These are phyloP conservation scores for Drosophila nannoptera DNA, from an alignment of 1,140 invertebrate species.

Conservation along the genomic window DNA sequence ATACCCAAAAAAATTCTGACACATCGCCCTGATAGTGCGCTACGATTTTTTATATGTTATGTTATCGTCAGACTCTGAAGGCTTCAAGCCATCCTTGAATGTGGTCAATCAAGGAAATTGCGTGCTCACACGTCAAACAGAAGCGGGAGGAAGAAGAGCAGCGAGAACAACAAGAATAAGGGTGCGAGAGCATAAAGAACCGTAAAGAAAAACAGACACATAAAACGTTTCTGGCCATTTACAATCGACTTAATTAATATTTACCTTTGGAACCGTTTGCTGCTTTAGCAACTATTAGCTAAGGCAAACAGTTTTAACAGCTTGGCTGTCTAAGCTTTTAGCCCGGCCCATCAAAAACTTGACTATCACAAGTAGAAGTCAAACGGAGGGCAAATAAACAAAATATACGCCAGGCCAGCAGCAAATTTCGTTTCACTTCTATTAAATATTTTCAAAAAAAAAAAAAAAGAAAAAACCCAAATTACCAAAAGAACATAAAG, in stretches of 20 bases:
- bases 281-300: constrained; percentile 60
- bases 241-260: constrained; percentile 76
- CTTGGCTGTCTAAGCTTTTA: constrained; percentile 66
- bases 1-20: neutral
- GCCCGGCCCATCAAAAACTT: constrained; percentile 51
- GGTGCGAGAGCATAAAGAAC: constrained; percentile 10
- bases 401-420: constrained; percentile 56
- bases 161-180: constrained; percentile 18
- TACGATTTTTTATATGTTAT: constrained; percentile 60
- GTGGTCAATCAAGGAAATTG: constrained; percentile 72
- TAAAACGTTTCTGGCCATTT: constrained; percentile 65
- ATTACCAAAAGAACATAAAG: constrained; percentile 13
- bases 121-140: constrained; percentile 72
- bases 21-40: constrained; percentile 54
- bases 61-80: constrained; percentile 44
- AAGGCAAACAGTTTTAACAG: constrained; percentile 74
- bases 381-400: constrained; percentile 72
- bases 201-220: constrained; percentile 42
- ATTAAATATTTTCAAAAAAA: constrained; percentile 63
- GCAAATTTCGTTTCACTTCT: constrained; percentile 54
- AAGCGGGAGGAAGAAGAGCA: constrained; percentile 6
- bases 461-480: constrained; percentile 26
- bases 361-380: constrained; percentile 49
- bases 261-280: constrained; percentile 49
- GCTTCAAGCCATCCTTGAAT: too few species aligned